phyloP scores from a whole-genome alignment of 2,888 invertebrate genomes.

The Drosophila neoperkinsi region DNA sequence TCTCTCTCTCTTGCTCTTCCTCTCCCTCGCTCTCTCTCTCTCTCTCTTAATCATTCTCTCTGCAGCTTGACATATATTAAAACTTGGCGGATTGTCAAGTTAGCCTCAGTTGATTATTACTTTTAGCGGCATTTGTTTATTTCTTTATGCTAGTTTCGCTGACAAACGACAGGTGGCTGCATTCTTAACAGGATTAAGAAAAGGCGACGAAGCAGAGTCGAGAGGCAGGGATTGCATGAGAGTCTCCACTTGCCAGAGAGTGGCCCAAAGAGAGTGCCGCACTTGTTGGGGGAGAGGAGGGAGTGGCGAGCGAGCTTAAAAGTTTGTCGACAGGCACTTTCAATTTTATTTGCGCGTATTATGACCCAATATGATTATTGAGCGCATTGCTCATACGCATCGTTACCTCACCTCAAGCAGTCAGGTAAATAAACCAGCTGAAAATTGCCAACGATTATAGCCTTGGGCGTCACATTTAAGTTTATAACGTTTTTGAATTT shows the following conservation, averaged over 20 bases:
- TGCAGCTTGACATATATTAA: slow-evolving; percentile 57
- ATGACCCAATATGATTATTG: slow-evolving; percentile 59
- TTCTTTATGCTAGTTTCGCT: slow-evolving; percentile 24
- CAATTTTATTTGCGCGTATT: slow-evolving; percentile 71
- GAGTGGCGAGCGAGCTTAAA: background rate
- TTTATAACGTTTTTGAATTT: slow-evolving; percentile 7
- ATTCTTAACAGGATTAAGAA: slow-evolving; percentile 5
- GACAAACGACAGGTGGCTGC: slow-evolving; percentile 56
- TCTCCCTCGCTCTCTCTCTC: background rate
- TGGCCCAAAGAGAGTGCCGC: background rate
- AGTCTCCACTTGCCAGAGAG: slow-evolving; percentile 10
- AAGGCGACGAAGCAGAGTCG: background rate
- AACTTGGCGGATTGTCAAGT: slow-evolving; percentile 52
- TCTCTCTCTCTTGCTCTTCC: background rate
- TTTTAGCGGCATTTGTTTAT: slow-evolving; percentile 57
- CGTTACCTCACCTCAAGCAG: slow-evolving; percentile 41
- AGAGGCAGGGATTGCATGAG: background rate
- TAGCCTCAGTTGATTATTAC: slow-evolving; percentile 58
- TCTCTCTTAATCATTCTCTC: background rate
- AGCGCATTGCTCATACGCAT: slow-evolving; percentile 70
- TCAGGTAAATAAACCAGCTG: slow-evolving; percentile 15
- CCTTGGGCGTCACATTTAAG: background rate
- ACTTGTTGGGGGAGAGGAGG: slow-evolving; percentile 1
- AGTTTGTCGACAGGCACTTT: slow-evolving; percentile 61
- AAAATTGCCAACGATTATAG: slow-evolving; percentile 5